Evolutionary conservation across 1,140 invertebrate genomes (phyloP), one percentile per base, ranked within the genome.

Genomic region (Cydia pomonella): DNA sequence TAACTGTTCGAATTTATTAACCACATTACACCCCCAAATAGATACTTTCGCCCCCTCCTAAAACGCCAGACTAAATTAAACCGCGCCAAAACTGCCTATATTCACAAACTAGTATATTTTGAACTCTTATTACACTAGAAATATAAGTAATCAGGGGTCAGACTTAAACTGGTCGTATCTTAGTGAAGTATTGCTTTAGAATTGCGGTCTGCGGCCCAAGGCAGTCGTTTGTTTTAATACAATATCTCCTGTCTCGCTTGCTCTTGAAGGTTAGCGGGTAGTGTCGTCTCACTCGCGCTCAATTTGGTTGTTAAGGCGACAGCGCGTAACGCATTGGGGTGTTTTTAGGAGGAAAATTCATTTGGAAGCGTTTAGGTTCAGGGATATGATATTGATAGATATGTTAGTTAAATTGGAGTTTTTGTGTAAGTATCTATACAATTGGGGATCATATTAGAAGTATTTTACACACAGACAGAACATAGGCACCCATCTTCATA

Each of bases 181-280:
- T 16, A 47, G 44, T 47, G 16, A 16, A 47, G 44, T 47, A 47
- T 16, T 47, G 12, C 16, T 16, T 47, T 13, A 16, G 44, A 47
- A 90, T 87, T 89, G 87, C 87, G 88, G 86, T 87, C 89, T 86
- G 86, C 29, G 84, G 85, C 91, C 89, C 89, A 91, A 90, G 91
- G 89, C 88, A 86, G 78, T 87, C 91, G 89, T 92, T 92, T 92
- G 86, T 92, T 92, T 92, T 92, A 92, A 92, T 92, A 92, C 90
- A 91, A 90, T 90, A 91, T 89, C 86, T 79, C 76, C 75, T 78
- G 76, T 92, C 90, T 85, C 87, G 79, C 77, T 92, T 89, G 82
- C 85, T 84, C 87, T 73, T 53, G 66, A 80, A 76, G 83, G 83
- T 84, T 83, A 29, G 18, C 23, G 41, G 47, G 74, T 85, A 79